Base-by-base conservation (phyloP, 1,140 invertebrate species). In the Chrysopa pallens region DNA sequence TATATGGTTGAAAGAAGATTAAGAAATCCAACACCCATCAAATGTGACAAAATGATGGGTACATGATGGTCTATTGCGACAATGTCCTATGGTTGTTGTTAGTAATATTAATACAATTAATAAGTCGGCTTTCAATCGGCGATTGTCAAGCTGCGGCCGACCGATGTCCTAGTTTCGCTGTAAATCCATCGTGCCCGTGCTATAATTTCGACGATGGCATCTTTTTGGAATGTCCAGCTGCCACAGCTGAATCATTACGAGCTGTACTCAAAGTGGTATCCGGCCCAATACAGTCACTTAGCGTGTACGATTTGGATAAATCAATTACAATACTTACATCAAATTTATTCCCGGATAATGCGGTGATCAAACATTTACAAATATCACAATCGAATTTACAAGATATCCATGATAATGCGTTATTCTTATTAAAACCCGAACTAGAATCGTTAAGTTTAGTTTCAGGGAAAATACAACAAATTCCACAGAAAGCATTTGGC, bases 171-270 rank as follows among this genome's bases (percentile, higher is more conserved):
- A 74, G 68, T 49, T 69, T 78, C 50, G 62, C 73, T 48, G 73
- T 76, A 48, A 81, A 77, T 55, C 76, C 79, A 11, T 75, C 74
- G 49, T 93, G 88, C 63, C 80, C 84, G 1, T 92, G 88, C 62
- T 90, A 89, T 67, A 83, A 84, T 62, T 85, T 89, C 58, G 84
- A 89, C 59, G 84, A 89, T 64, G 86, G 84, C 27, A 69, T 91
- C 40, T 88, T 86, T 63, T 67, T 92, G 48, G 86, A 93, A 62
- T 93, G 88, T 58, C 80, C 85, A 12, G 80, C 75, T 42, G 79
- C 78, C 6, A 78, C 76, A n/a, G 56, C 60, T 5, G 50, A 62
- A 15, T 67, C 66, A 11, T 49, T 70, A 40, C 62, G 59, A 35
- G 51, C 60, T 9, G 65, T 66, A 2, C 47, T 68, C 27, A 59